phyloP scores from a whole-genome alignment of 2,113 vertebrate species.

The sheep (Ovis aries) region ARS-UI_Ramb_v3.0 NC_056080.1:27704001-27704500 shows the following conservation, averaged over 20 bases:
- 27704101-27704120: not conserved
- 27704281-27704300: not conserved
- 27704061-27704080: not conserved
- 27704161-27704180: not conserved
- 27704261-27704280: not conserved
- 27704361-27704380: not conserved
- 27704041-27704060: not conserved
- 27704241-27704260: not conserved
- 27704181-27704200: constrained; percentile 25
- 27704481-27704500: not conserved
- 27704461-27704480: not conserved
- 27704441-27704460: not conserved
- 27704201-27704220: not conserved
- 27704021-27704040: not conserved
- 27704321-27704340: not conserved
- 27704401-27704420: not conserved
- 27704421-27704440: not conserved
- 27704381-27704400: not conserved
- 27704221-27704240: not conserved
- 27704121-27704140: not conserved
- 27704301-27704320: not conserved
- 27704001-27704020: not conserved
- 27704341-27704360: not conserved
- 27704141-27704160: not conserved
- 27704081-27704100: not conserved